Evolutionary conservation across 2,888 invertebrate species (phyloP), one percentile per base, ranked within the genome.

Genomic region (Parnassius glacialis): DNA sequence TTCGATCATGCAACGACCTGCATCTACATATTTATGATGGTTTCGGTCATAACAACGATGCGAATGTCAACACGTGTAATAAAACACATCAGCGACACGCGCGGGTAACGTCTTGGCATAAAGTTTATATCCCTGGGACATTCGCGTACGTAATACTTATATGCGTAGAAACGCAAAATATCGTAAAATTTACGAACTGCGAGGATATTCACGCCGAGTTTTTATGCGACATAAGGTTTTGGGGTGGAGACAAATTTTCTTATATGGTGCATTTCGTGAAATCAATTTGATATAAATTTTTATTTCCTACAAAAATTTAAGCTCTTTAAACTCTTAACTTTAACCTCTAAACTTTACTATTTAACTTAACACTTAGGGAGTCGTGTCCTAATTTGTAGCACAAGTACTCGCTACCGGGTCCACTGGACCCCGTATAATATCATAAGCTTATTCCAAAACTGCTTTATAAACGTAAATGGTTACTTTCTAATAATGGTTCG

Each of bases 171-270:
- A 71, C 70, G 71, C 72, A 69, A 78, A 78, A 77, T 65, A 79
- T 74, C 81, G 76, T 89, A 84, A 90, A 90, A 76, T 89, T 88
- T 89, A 90, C 85, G 88, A 84, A 89, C 80, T 88, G 90, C 83
- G 81, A 84, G 82, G 75, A 77, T 79, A 80, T 85, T 84, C 79
- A 73, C 79, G 78, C 74, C 67, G 79, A 71, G 73, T 86, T 87
- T 88, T 89, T 90, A 89, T 80, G 81, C 67, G 73, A 70, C 68
- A 63, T 72, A 69, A 68, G 69, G 84, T 87, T 87, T 79, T 74
- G 56, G 53, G 55, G 57, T 34, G 47, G 57, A 10, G 57, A 52
- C 34, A 47, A 34, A 41, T 57, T 52, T 57, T 43, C 25, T 48
- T 55, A 50, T 25, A 20, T 25, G 41, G 48, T 53, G n/a, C 48